Percentiles rank a stretch among this genome's conserved stretches.
phyloP scores from a whole-genome alignment of 2,113 vertebrate species.

The Sceloporus undulatus region DNA sequence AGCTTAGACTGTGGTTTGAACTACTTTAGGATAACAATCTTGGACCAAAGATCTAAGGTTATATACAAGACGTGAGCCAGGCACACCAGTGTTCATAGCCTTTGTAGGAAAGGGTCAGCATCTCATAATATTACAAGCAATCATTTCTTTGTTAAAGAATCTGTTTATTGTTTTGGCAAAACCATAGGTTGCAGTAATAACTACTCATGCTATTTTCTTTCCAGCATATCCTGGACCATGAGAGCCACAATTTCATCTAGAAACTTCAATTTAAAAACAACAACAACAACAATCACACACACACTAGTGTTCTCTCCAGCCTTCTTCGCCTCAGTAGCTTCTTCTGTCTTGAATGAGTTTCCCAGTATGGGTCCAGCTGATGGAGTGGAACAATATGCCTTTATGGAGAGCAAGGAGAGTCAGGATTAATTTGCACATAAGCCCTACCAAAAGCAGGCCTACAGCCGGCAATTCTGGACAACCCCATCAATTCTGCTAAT shows the following conservation, averaged over 20 bases:
- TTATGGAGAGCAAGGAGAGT: background rate
- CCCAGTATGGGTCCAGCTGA: background rate
- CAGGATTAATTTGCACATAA: slow-evolving; percentile 8
- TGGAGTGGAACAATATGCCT: slow-evolving; percentile 16
- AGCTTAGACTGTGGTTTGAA: background rate
- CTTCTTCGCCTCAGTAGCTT: background rate
- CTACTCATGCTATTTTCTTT: background rate
- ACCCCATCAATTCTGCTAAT: slow-evolving; percentile 62
- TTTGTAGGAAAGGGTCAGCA: background rate
- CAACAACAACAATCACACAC: too few relatives aligned
- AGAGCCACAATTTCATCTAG: background rate
- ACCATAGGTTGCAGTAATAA: background rate
- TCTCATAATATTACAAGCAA: background rate
- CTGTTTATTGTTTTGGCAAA: background rate
- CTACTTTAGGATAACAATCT: background rate
- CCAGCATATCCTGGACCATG: slow-evolving; percentile 2
- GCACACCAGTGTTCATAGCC: background rate
- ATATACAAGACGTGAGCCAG: background rate
- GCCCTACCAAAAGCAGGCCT: slow-evolving; percentile 45
- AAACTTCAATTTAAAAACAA: background rate
- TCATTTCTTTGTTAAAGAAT: background rate
- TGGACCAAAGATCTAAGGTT: background rate
- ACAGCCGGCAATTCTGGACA: slow-evolving; percentile 44
- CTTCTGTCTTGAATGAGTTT: background rate
- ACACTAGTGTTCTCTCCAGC: slow-evolving; percentile 21